Percentiles rank a stretch among this genome's conserved stretches.
Conservation (phyloP, 2,113 vertebrate species). For the Hymenochirus boettgeri region DNA sequence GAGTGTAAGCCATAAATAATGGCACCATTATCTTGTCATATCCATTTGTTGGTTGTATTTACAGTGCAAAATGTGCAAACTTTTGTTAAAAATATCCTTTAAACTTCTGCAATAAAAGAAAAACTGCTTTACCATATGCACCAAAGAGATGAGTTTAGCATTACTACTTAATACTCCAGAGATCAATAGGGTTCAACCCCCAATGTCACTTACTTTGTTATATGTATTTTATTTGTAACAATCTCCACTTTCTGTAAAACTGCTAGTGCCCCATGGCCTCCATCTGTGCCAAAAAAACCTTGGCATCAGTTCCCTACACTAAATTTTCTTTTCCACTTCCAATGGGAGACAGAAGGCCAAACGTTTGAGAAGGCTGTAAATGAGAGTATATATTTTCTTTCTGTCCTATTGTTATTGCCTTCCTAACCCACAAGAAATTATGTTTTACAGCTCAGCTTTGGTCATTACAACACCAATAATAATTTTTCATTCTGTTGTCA, state of each 20-base stretch:
- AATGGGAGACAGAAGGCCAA: neutral
- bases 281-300: neutral
- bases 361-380: neutral
- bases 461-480: neutral
- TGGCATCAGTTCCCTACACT: neutral
- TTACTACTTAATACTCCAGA: too few species aligned
- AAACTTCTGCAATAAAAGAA: too few species aligned
- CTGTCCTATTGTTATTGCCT: neutral
- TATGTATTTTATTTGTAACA: too few species aligned
- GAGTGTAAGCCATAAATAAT: too few species aligned
- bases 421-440: neutral
- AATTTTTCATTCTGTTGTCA: neutral
- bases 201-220: too few species aligned
- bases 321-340: neutral
- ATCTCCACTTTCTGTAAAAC: neutral
- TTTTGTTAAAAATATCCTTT: too few species aligned
- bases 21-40: too few species aligned
- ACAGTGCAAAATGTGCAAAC: too few species aligned
- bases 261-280: neutral
- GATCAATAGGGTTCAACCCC: too few species aligned
- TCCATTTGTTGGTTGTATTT: too few species aligned
- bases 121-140: too few species aligned
- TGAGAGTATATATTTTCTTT: neutral
- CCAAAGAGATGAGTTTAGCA: too few species aligned
- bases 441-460: neutral